phyloP scores from a whole-genome alignment of 2,797 vertebrate genomes.

The Dermochelys coriacea region DNA sequence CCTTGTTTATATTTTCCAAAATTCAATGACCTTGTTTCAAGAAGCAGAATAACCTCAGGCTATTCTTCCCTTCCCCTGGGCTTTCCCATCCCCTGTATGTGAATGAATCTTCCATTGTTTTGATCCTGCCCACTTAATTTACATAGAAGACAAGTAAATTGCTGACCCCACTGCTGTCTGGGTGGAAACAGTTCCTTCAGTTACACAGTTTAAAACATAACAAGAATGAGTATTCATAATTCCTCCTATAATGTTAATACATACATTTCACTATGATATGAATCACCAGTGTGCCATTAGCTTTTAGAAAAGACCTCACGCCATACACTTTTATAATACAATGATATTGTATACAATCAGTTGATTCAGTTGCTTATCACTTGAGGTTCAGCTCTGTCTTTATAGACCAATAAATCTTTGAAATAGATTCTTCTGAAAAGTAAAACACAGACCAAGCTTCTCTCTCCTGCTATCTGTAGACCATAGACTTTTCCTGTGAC shows the following conservation, averaged over 20 bases:
- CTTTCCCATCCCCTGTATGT: not conserved
- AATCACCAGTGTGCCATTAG: not conserved
- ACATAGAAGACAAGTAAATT: not conserved
- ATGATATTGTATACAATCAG: not conserved
- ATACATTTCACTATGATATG: not conserved
- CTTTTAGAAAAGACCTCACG: too few species aligned
- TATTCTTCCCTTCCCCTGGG: not conserved
- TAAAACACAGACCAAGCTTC: not conserved
- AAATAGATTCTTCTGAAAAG: not conserved
- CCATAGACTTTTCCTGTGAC: not conserved
- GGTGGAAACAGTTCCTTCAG: not conserved
- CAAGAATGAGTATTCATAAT: not conserved
- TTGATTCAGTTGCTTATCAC: not conserved
- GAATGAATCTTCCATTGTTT: not conserved
- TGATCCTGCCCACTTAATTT: not conserved
- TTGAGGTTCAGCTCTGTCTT: not conserved
- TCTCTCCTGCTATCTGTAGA: not conserved
- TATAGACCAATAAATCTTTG: not conserved
- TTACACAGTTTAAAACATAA: not conserved
- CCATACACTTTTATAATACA: too few species aligned
- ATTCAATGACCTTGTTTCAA: not conserved
- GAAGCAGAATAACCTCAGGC: not conserved
- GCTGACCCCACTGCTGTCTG: not conserved
- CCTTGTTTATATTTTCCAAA: not conserved
- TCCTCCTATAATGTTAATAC: not conserved